Evolutionary conservation across 2,888 invertebrate genomes (phyloP), one percentile per base, ranked within the genome.

Genomic region (Agriopis aurantiaria): DNA sequence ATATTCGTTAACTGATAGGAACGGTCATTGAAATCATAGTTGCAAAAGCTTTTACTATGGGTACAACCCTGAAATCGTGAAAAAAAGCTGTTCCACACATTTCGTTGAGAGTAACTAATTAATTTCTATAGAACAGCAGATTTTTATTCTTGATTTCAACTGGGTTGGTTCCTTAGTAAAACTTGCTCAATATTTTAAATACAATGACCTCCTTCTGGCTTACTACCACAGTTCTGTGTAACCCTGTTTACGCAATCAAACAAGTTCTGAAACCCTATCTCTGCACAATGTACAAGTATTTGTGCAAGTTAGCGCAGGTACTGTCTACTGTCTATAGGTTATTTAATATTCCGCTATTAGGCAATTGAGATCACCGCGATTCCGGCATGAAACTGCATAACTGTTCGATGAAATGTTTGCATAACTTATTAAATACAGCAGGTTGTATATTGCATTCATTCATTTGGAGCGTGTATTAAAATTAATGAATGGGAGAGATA

Each of bases 341-440:
- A 82, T 84, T 85, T 83, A 85, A 85, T 85, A 86, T 86, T 85
- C 84, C 78, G 79, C 79, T 73, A 84, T 87, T 85, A 82, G 81
- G 86, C 84, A 85, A 86, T 84, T 82, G 78, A 84, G 85, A 87
- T 85, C 72, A 73, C 70, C 64, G 67, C 67, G 53, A 68, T 76
- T 73, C 74, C 76, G 74, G 71, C 72, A 73, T 45, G 53, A 73
- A 67, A 56, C 71, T 73, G 67, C 73, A 76, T 74, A 74, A 73
- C 73, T 67, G 65, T 60, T 67, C 64, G 58, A 63, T 64, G 56
- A 72, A 58, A 59, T 72, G 71, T 75, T 72, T 71, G 66, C 69
- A 71, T 69, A 59, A 61, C 59, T 67, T 58, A 33, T 53, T 60
- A 52, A 33, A 52, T 17, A 51, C 57, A 8, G 58, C 9, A 23